Conservation (phyloP, 2,113 vertebrate species). For the Rattus rattus region DNA sequence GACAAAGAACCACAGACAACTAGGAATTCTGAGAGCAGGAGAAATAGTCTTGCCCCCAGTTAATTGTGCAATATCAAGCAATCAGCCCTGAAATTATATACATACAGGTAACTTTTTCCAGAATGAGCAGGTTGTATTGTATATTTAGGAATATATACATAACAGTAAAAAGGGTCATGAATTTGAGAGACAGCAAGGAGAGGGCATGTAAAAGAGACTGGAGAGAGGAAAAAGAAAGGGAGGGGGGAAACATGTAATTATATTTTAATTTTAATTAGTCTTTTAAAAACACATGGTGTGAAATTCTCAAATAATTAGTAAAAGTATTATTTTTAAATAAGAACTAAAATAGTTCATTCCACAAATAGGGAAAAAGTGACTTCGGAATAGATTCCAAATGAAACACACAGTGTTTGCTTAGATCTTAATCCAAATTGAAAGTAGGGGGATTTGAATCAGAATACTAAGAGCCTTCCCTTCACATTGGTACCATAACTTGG, state of each 20-base stretch:
- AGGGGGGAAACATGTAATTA: neutral
- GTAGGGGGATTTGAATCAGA: neutral
- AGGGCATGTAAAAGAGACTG: neutral
- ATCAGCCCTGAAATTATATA: neutral
- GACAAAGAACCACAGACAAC: neutral
- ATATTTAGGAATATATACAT: neutral
- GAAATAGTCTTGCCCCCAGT: neutral
- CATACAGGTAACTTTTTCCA: neutral
- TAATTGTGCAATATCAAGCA: neutral
- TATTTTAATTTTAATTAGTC: neutral
- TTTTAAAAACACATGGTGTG: neutral
- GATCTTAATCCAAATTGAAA: neutral
- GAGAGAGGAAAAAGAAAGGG: neutral
- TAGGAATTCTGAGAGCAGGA: neutral
- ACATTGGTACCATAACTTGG: neutral
- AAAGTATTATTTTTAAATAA: neutral
- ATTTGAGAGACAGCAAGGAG: neutral
- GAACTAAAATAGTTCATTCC: neutral
- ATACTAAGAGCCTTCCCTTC: neutral
- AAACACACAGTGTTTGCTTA: neutral
- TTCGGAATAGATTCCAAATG: neutral
- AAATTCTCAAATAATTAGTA: neutral
- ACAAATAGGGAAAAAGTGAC: neutral
- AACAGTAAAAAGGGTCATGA: neutral
- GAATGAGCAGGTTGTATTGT: neutral